Conservation (phyloP, 2,113 vertebrate genomes). For the Dascyllus trimaculatus region DNA sequence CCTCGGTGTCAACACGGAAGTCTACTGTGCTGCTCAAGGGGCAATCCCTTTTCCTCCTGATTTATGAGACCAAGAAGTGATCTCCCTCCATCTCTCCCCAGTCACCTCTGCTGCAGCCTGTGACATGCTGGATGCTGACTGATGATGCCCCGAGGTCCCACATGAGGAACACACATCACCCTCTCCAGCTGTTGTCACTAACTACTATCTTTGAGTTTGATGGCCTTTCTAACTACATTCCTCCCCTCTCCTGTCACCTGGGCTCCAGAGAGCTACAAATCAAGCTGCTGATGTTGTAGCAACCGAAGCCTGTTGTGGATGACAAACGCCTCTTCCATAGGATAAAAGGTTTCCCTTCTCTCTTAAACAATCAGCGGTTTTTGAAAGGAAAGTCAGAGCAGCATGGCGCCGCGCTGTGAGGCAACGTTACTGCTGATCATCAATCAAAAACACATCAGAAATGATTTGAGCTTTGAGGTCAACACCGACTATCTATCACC, state of each 20-base stretch:
- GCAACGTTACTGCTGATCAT: constrained; percentile 31
- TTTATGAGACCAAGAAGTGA: constrained; percentile 68
- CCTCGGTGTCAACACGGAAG: constrained; percentile 26
- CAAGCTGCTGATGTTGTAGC: constrained; percentile 72
- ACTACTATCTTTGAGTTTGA: constrained; percentile 79
- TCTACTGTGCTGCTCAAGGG: constrained; percentile 33
- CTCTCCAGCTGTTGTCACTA: constrained; percentile 78
- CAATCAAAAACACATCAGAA: constrained; percentile 51
- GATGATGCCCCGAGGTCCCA: constrained; percentile 74
- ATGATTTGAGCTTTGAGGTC: constrained; percentile 26
- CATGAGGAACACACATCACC: constrained; percentile 64
- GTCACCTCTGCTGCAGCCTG: constrained; percentile 50
- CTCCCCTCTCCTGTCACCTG: constrained; percentile 78
- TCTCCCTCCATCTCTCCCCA: constrained; percentile 19
- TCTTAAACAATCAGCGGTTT: constrained; percentile 53
- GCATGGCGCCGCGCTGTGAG: constrained; percentile 15
- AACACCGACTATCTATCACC: constrained; percentile 2
- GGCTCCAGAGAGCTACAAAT: constrained; percentile 79
- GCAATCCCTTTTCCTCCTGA: constrained; percentile 43
- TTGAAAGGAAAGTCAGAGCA: constrained; percentile 45
- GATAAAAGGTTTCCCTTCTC: constrained; percentile 64
- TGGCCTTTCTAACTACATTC: constrained; percentile 78
- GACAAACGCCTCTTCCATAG: constrained; percentile 62
- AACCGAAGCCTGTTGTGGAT: constrained; percentile 71
- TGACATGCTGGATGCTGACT: constrained; percentile 74